Percentiles rank a stretch among this genome's conserved stretches.
phyloP scores from a whole-genome alignment of 2,888 invertebrate genomes.

The Endomychus coccineus region DNA sequence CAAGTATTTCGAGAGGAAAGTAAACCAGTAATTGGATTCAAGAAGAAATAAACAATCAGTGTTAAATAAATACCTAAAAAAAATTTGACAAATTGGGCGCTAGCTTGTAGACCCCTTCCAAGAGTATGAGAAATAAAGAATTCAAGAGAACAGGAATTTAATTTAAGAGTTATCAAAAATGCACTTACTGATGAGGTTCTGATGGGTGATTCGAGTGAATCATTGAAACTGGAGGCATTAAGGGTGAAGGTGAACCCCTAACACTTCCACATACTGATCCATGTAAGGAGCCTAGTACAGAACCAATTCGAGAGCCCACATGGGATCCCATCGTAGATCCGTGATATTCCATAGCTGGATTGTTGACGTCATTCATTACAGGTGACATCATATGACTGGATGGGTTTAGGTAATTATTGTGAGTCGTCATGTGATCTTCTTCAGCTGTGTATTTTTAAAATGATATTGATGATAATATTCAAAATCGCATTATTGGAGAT shows the following conservation, averaged over 20 bases:
- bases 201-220: constrained; percentile 36
- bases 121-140: no score
- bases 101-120: no score
- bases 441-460: no score
- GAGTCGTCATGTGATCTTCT: constrained; percentile 57
- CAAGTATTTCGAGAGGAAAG: no score
- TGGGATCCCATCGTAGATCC: no score
- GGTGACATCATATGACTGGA: constrained; percentile 40
- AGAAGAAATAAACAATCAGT: no score
- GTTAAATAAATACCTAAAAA: background rate
- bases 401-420: constrained; percentile 34
- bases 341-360: constrained; percentile 45
- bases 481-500: no score
- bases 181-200: constrained; percentile 39
- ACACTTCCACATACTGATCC: constrained; percentile 40
- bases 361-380: constrained; percentile 48
- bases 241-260: constrained; percentile 40
- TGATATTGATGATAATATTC: no score
- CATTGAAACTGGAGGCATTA: constrained; percentile 40
- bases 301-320: constrained; percentile 40
- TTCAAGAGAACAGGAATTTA: no score
- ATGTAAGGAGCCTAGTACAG: constrained; percentile 39
- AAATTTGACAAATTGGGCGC: background rate
- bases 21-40: no score
- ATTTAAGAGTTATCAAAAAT: background rate